A percentile compares a stretch with the other conserved stretches of the same genome.
Conservation (phyloP, 2,797 vertebrate species). For the Florisuga fusca region DNA sequence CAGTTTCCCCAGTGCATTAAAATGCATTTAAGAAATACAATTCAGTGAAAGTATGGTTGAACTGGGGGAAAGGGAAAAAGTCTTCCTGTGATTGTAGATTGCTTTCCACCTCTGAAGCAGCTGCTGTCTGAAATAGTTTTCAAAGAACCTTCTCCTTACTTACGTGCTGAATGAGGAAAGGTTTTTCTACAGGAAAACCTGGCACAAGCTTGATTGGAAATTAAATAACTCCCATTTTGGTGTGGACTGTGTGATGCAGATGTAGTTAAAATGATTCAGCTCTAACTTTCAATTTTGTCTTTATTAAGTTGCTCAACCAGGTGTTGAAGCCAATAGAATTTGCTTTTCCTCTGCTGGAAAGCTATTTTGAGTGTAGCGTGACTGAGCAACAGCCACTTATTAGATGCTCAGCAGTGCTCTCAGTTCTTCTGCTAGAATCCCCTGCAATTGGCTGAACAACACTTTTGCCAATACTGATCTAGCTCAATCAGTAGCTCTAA, state of each 20-base stretch:
- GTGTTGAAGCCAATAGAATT: conserved; percentile 74
- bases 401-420: conserved; percentile 45
- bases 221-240: conserved; percentile 54
- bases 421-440: conserved; percentile 38
- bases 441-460: conserved; percentile 38
- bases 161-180: conserved; percentile 16
- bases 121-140: conserved; percentile 53
- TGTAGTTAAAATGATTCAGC: conserved; percentile 61
- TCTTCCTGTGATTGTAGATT: neutral
- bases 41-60: neutral
- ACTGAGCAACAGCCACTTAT: conserved; percentile 68
- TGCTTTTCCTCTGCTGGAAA: conserved; percentile 65
- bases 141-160: neutral
- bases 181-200: neutral
- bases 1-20: neutral
- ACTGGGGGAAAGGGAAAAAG: neutral
- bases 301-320: conserved; percentile 74
- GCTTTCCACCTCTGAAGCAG: conserved; percentile 11
- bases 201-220: conserved; percentile 44
- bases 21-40: neutral
- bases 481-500: conserved; percentile 47
- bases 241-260: conserved; percentile 60
- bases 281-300: conserved; percentile 69
- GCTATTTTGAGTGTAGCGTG: conserved; percentile 59
- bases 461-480: conserved; percentile 66